Conservation (phyloP, 2,113 vertebrate species). For the Brachionichthys hirsutus region DNA sequence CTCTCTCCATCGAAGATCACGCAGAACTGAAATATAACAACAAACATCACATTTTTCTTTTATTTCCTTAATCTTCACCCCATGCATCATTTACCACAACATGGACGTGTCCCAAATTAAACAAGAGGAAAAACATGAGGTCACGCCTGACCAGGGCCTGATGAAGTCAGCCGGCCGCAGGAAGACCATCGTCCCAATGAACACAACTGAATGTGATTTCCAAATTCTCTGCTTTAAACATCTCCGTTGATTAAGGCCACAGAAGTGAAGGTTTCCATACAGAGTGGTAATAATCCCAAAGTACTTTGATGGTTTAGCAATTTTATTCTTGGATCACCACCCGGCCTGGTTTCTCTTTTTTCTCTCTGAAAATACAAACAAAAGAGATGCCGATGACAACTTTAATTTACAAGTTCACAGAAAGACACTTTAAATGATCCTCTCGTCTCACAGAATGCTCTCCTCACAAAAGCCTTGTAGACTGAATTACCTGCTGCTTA, state of each 20-base stretch:
- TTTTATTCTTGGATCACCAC: slow-evolving; percentile 30
- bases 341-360: slow-evolving; percentile 13
- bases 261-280: background rate
- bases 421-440: background rate
- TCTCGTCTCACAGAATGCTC: background rate
- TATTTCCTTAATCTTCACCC: slow-evolving; percentile 41
- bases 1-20: slow-evolving; percentile 33
- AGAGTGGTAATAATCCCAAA: slow-evolving; percentile 5
- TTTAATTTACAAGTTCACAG: background rate
- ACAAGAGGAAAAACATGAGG: slow-evolving; percentile 26
- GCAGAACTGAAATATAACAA: slow-evolving; percentile 52
- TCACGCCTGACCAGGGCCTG: slow-evolving; percentile 7
- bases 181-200: background rate
- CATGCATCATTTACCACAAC: slow-evolving; percentile 37
- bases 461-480: background rate
- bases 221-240: slow-evolving; percentile 21
- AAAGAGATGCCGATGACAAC: slow-evolving; percentile 8
- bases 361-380: slow-evolving; percentile 50
- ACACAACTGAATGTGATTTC: slow-evolving; percentile 4
- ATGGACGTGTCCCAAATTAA: slow-evolving; percentile 53
- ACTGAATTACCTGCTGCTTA: slow-evolving; percentile 3
- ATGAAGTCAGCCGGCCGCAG: slow-evolving; percentile 34
- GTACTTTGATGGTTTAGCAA: slow-evolving; percentile 26
- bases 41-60: slow-evolving; percentile 42
- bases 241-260: background rate